Conservation (phyloP, 2,888 invertebrate genomes). For the Homarus gammarus region DNA sequence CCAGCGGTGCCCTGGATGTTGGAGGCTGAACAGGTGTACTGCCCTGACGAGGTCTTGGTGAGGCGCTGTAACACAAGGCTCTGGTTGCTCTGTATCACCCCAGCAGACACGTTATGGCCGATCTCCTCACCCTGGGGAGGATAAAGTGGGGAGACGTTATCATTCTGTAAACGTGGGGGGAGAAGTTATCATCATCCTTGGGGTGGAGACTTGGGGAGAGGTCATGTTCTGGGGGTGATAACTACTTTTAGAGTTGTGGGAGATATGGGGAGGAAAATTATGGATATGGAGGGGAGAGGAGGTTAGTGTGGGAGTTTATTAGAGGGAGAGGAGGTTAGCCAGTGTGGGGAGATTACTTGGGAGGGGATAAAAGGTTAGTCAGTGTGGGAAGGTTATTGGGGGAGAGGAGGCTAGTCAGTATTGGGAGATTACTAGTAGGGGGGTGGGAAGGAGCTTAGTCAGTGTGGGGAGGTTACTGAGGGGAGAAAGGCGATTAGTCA, state of each 20-base stretch:
- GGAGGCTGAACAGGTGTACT: constrained; percentile 66
- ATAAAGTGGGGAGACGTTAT: not conserved
- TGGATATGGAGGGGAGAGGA: not conserved
- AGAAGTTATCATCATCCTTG: not conserved
- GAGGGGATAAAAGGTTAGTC: no score
- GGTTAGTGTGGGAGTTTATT: no score
- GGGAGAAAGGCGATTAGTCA: no score
- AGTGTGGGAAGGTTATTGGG: no score
- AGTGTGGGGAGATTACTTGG: no score
- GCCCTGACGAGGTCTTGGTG: constrained; percentile 46
- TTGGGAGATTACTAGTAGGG: no score
- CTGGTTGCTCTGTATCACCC: constrained; percentile 70
- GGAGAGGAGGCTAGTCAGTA: no score
- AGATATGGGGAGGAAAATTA: not conserved
- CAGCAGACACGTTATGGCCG: constrained; percentile 41
- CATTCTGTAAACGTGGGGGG: not conserved
- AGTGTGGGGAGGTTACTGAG: no score
- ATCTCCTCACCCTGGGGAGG: constrained; percentile 59
- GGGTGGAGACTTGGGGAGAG: not conserved
- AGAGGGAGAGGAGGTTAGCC: no score
- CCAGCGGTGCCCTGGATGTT: constrained; percentile 54
- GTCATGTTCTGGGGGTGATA: not conserved
- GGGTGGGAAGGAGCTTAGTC: no score
- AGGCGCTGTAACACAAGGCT: constrained; percentile 67
- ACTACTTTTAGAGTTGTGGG: not conserved